Conservation (phyloP, 2,797 vertebrate genomes). For the Crenichthys baileyi region DNA sequence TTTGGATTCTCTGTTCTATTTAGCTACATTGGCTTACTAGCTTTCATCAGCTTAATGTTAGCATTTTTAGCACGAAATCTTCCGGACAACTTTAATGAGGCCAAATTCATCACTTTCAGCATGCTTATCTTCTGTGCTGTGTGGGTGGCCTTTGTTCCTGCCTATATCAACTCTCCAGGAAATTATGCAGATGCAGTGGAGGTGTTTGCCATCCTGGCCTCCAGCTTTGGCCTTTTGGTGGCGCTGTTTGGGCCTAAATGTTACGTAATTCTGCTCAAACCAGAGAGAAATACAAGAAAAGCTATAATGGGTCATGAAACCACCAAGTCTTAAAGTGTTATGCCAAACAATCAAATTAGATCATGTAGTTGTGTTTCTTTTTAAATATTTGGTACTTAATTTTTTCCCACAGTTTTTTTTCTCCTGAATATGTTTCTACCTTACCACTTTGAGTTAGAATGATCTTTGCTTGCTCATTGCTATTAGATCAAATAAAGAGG, state of each 20-base stretch:
- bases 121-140: conserved; percentile 78
- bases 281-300: conserved; percentile 73
- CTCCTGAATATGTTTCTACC: background rate
- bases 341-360: background rate
- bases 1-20: conserved; percentile 6
- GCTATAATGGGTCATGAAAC: conserved; percentile 52
- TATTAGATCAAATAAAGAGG: background rate
- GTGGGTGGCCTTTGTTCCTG: conserved; percentile 72
- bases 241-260: conserved; percentile 76
- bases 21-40: conserved; percentile 1
- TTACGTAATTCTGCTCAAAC: conserved; percentile 61
- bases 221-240: conserved; percentile 71
- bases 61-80: conserved; percentile 11
- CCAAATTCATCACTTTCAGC: conserved; percentile 60
- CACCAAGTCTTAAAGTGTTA: background rate
- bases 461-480: background rate
- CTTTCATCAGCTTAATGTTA: background rate
- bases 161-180: conserved; percentile 75
- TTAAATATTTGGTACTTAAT: background rate
- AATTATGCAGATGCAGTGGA: conserved; percentile 77
- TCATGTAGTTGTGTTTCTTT: background rate
- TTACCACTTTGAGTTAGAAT: background rate
- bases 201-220: conserved; percentile 76
- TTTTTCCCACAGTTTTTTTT: background rate
- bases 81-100: conserved; percentile 6